Evolutionary conservation across 2,113 vertebrate species (phyloP), one percentile per base, ranked within the genome.

Genomic region (Lynx canadensis): DNA sequence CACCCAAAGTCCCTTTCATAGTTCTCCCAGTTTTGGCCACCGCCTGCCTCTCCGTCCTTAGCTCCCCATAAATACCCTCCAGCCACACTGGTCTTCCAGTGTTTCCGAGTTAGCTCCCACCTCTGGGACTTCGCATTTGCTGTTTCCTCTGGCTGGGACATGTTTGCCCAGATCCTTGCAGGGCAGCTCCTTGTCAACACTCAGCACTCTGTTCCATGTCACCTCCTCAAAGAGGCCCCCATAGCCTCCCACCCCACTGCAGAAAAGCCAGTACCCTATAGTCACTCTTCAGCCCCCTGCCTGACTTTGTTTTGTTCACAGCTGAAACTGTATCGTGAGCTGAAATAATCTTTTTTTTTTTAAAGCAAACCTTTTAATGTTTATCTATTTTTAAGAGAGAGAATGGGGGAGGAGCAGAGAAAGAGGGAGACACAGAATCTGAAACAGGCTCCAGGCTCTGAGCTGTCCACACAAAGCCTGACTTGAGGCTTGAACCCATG

Each of bases 281-380:
- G 12, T 13, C 63, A 52, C 25, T 3, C 21, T 5, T 7, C 0
- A 4, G 65, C n/a, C 60, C 5, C 5, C 1, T 4, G 4, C 48
- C 38, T 31, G 66, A 13, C 41, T 82, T 68, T 52, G 33, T 11
- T 88, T 66, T 38, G 82, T 69, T 68, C 45, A 48, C n/a, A 65
- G 65, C 16, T 81, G 65, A 48, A 63, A 23, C 0, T 55, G 25
- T 79, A 45, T 31, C 6, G 1, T 5, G 19, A 71, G 69, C 52
- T 85, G 48, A 96, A 80, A 57, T 5, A n/a, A 0, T 3, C 29
- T 57, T 66, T 38, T 48, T 57, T 57, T 57, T 60, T 60, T 60
- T 45, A 45, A 45, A 45, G 52, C 14, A 52, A 52, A 18, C 15
- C 52, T 52, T 52, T 52, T 52, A 57, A 57, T 19, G 55, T 57